Conservation (phyloP, 2,113 vertebrate species). For the Murina feae region DNA sequence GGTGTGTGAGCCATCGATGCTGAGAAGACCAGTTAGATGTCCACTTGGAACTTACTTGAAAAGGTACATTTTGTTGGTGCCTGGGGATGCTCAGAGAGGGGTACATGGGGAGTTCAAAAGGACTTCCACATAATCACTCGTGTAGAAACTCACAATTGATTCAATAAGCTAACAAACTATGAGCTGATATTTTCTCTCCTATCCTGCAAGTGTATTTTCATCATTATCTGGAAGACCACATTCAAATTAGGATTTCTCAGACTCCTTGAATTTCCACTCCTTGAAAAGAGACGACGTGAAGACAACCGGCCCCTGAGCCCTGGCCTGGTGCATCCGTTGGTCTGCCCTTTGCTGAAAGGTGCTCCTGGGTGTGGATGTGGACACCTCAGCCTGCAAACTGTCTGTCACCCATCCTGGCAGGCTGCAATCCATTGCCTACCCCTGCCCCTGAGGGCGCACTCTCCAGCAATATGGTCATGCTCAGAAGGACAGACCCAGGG, state of each 20-base stretch:
- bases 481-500: background rate
- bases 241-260: background rate
- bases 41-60: background rate
- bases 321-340: rapidly evolving
- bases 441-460: rapidly evolving
- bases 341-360: background rate
- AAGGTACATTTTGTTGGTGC: background rate
- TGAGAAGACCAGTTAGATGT: background rate
- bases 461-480: background rate
- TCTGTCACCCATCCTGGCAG: rapidly evolving
- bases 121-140: background rate
- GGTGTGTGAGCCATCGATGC: background rate
- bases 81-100: background rate
- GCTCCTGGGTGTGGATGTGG: rapidly evolving
- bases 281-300: background rate
- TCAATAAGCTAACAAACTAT: background rate
- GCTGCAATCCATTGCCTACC: background rate
- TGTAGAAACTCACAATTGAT: background rate
- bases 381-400: background rate
- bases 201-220: background rate
- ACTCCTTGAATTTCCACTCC: background rate
- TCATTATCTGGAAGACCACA: background rate
- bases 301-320: background rate
- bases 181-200: background rate
- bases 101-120: background rate